Base-by-base conservation (phyloP, 1,140 invertebrate genomes). In the Acyrthosiphon pisum region DNA sequence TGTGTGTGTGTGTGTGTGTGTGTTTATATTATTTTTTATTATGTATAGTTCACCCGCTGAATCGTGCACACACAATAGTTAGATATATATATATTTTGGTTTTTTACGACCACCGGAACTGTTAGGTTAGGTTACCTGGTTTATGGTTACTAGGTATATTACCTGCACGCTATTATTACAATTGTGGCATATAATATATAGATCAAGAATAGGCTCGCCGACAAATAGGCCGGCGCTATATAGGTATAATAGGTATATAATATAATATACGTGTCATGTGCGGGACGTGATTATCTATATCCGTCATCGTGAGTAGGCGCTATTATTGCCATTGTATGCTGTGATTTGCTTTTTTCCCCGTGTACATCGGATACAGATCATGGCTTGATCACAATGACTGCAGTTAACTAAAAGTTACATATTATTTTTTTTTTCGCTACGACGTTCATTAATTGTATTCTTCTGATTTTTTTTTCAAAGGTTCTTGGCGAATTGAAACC, bases 91-190 rank as follows among this genome's bases (percentile, higher is more conserved):
- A n/a, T 56, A 26, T 56, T 30, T 76, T 18, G 18, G 60, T n/a
- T 76, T 76, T 68, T 76, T 76, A 76, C 60, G 60, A 76, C 60
- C 60, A 76, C 60, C 60, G 60, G 60, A 76, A 76, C 60, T 76
- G 60, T 76, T 76, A 18, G 60, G 60, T 60, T 50, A 60, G 30
- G 60, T n/a, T n/a, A 68, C 30, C 60, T n/a, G 20, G 20, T 22
- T 22, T 53, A 53, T 53, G 20, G 20, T 53, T 22, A 53, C 20
- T 22, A 22, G 50, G 4, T 53, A 22, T 53, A 68, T 68, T 76
- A 35, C 60, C 60, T 76, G 60, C 30, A 18, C 60, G 30, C n/a
- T n/a, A 68, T 68, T 68, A 68, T 68, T 68, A n/a, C 60, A 68
- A 9, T 68, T 18, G 60, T 68, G 3, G 14, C 14, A 18, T 26